Base-by-base conservation (phyloP, 2,113 vertebrate genomes). In the Lethenteron reissneri region DNA sequence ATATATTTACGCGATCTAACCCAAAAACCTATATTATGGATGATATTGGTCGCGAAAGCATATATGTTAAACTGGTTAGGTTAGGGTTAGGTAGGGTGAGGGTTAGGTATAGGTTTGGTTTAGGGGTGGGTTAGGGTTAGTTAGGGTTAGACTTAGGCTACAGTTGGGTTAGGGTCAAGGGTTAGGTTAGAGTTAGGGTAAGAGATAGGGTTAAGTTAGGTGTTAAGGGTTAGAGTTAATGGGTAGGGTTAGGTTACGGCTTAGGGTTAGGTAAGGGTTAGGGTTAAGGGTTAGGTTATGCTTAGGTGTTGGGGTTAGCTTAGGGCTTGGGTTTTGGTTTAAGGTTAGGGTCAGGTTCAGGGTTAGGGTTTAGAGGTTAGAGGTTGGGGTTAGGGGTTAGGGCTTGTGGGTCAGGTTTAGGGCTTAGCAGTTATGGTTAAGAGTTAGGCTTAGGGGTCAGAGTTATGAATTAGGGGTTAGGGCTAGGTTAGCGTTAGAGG, bases 61-160 rank as follows among this genome's bases (percentile, higher is more conserved):
- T 41, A 41, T 41, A 41, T 7, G 41, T 41, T 41, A 41, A 41
- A 70, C 21, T 21, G 69, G 25, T 70, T 41, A 56, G 69, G 69
- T 70, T 70, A 70, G 69, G n/a, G 69, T 70, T 70, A n/a, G 69
- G 25, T 70, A 70, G 69, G 69, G 69, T 70, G 25, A 70, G 69
- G 69, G 64, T 14, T 70, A n/a, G n/a, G 69, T 12, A 4, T 70
- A n/a, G 69, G 69, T 70, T 70, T 41, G 69, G 69, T 21, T 70
- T 70, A 70, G 69, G 11, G 69, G 25, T 70, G 56, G 69, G 69
- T 21, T 70, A 41, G 56, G 11, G 12, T 41, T 21, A 56, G 69
- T 70, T 70, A 70, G 69, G 69, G 69, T 70, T 70, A 70, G 69
- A 56, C 21, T 70, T 70, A 70, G 69, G 69, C 2, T n/a, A 56